Base-by-base conservation (phyloP, 2,888 invertebrate species). In the Acleris emargana region DNA sequence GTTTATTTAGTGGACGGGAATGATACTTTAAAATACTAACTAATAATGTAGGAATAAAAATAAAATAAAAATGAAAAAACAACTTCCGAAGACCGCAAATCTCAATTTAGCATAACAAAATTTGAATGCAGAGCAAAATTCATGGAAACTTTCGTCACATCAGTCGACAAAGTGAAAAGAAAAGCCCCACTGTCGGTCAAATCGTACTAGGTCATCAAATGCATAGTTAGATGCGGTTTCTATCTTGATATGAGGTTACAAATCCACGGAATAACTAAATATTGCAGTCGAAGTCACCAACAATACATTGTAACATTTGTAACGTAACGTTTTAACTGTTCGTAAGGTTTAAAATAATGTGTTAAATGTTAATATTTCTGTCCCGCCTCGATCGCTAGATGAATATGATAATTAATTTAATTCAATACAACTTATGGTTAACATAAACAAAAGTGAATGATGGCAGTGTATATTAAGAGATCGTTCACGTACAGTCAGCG, bases 361-460 rank as follows among this genome's bases (percentile, higher is more conserved):
- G 50, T 28, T 52, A 43, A 52, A 60, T 60, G 59, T 49, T 20
- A 60, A 60, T 51, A 60, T 20, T 25, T 13, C 32, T 9, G 3
- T 52, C 43, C n/a, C 54, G 13, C 18, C n/a, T 18, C 20, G 16
- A 42, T 42, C 9, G 16, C 32, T 38, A 5, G 43, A 13, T 0
- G 43, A 43, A 43, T 16, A 43, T 43, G 43, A 6, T 42, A 43
- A 43, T 43, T 9, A 3, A 16, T 18, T 38, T 49, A 42, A 42
- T 55, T 25, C 7, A 55, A 38, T 43, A 49, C 28, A 42, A 62
- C 38, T 55, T 49, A 42, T 22, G 38, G 6, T 5, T 13, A 16
- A 16, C 7, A 38, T 1, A 4, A 11, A 18, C 45, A 32, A 18
- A 17, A 4, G 28, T 54, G 16, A 13, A 47, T 18, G 32, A 47